Evolutionary conservation across 2,797 vertebrate genomes (phyloP).

Genomic region (Aratinga solstitialis): DNA sequence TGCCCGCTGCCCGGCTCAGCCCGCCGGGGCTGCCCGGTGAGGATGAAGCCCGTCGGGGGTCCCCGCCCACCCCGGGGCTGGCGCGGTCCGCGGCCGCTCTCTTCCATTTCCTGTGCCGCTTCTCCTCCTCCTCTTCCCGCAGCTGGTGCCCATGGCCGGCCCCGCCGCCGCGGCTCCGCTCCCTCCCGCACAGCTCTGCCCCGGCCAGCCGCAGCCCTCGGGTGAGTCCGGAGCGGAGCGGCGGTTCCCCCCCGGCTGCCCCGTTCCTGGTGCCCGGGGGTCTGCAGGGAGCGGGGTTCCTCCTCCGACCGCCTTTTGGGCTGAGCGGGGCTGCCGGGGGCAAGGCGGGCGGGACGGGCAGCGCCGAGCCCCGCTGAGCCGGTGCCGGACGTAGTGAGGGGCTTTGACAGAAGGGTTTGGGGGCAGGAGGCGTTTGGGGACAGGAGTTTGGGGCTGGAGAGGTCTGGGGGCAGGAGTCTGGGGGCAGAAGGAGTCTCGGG

Average conservation of each 20-base stretch:
- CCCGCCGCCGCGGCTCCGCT: neutral
- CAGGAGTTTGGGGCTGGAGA: neutral
- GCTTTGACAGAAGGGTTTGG: neutral
- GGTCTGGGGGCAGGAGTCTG: too few species aligned
- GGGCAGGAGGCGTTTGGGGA: too few species aligned
- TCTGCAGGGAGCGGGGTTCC: neutral
- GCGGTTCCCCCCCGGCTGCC: neutral
- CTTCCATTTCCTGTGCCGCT: conserved; percentile 8
- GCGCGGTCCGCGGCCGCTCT: neutral
- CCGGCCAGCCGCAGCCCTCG: neutral
- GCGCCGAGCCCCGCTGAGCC: neutral
- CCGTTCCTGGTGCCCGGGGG: neutral
- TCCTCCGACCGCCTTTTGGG: neutral
- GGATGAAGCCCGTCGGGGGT: neutral
- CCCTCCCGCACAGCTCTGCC: neutral
- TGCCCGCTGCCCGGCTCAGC: neutral
- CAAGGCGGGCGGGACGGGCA: neutral
- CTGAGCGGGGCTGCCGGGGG: too few species aligned
- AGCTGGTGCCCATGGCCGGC: neutral
- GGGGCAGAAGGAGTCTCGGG: neutral
- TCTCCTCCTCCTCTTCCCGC: neutral
- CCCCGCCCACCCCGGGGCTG: neutral
- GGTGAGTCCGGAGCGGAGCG: neutral
- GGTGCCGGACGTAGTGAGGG: fast-evolving
- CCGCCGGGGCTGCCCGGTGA: too few species aligned